These are phyloP conservation scores for Trissolcus basalis DNA, from an alignment of 1,140 invertebrate genomes.

Conservation along the genomic window DNA sequence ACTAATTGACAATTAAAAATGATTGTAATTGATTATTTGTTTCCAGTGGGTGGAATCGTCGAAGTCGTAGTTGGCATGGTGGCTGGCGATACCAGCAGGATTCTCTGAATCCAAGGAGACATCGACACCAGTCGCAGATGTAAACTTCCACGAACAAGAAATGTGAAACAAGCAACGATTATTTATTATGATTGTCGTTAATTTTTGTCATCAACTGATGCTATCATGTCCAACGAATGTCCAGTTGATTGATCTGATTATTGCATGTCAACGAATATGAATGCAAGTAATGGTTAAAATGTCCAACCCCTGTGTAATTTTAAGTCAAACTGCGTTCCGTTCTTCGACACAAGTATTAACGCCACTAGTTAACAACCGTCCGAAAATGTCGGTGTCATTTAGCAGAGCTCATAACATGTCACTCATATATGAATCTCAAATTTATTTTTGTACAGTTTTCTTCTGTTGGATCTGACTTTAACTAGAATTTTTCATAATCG, in stretches of 20 bases:
- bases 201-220: neutral
- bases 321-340: conserved; percentile 8
- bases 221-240: neutral
- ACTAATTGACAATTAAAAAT: neutral
- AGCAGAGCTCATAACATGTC: conserved; percentile 43
- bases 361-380: conserved; percentile 24
- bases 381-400: conserved; percentile 34
- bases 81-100: conserved; percentile 68
- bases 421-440: conserved; percentile 4
- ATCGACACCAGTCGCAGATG: conserved; percentile 64
- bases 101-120: conserved; percentile 60
- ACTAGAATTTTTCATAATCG: too few relatives aligned
- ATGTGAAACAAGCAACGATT: neutral
- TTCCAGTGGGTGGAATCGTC: conserved; percentile 68
- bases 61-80: conserved; percentile 71
- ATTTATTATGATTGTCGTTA: neutral
- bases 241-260: too few relatives aligned
- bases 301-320: neutral
- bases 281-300: neutral
- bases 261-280: too few relatives aligned
- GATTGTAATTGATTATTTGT: conserved; percentile 21
- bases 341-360: conserved; percentile 10
- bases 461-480: too few relatives aligned
- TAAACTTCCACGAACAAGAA: conserved; percentile 3
- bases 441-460: too few relatives aligned